Evolutionary conservation across 2,113 vertebrate species (phyloP).

Genomic region (Odobenus rosmarus): DNA sequence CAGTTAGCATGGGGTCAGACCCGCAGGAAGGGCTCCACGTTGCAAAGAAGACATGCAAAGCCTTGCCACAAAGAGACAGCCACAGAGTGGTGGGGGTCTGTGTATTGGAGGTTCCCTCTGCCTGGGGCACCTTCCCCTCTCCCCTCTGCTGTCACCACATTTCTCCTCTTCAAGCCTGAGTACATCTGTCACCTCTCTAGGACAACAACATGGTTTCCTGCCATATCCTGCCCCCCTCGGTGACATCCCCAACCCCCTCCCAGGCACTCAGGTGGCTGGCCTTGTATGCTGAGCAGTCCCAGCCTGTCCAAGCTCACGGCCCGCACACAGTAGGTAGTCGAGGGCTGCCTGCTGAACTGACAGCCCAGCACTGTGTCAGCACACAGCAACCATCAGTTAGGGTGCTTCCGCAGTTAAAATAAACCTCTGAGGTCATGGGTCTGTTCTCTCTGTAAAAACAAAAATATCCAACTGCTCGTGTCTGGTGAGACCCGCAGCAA

Average conservation of each 20-base stretch:
- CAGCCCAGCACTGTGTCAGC: not conserved
- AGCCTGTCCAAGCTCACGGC: not conserved
- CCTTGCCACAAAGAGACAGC: not conserved
- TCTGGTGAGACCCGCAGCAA: conserved; percentile 36
- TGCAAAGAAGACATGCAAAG: not conserved
- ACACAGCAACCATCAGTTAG: not conserved
- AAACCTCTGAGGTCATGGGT: conserved; percentile 53
- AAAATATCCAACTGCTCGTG: conserved; percentile 42
- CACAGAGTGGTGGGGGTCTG: not conserved
- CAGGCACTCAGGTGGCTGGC: not conserved
- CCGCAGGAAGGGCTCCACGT: not conserved
- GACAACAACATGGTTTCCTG: not conserved
- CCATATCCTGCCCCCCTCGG: not conserved
- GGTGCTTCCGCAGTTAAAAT: conserved; percentile 51
- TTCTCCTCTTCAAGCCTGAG: not conserved
- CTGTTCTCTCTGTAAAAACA: conserved; percentile 66
- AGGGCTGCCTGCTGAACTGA: not conserved
- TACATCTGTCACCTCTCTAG: conserved; percentile 2
- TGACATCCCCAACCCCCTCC: not conserved
- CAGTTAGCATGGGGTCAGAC: not conserved
- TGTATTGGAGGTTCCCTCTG: not conserved
- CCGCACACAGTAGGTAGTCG: conserved; percentile 2
- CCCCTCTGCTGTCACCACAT: not conserved
- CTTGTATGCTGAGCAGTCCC: not conserved
- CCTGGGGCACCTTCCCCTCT: not conserved